A percentile compares a stretch with the other conserved stretches of the same genome.
Conservation (phyloP, 2,113 vertebrate species). For the Paraplagusia blochii region DNA sequence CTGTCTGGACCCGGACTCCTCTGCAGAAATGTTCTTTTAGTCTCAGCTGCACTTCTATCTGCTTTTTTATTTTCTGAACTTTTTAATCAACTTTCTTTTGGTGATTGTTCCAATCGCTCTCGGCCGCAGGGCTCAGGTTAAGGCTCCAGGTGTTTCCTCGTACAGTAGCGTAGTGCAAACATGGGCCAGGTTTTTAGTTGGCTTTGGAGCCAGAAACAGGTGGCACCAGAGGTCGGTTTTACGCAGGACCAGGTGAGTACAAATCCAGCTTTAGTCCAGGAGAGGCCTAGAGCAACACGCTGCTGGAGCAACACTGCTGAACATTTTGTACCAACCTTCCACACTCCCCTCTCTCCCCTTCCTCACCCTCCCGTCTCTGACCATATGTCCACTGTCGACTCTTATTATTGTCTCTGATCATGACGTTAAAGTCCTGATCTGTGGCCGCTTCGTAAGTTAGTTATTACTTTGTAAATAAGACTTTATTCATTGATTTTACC, state of each 20-base stretch:
- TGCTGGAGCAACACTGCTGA: conserved; percentile 19
- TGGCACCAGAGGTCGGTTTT: conserved; percentile 4
- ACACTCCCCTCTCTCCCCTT: not conserved
- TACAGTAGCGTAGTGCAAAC: not conserved
- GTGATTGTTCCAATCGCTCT: too few species aligned
- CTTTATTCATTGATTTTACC: too few species aligned
- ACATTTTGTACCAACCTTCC: conserved; percentile 51
- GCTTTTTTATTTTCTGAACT: too few species aligned
- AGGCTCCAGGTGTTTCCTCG: too few species aligned
- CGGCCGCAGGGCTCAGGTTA: too few species aligned
- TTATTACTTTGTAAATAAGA: too few species aligned
- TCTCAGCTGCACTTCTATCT: too few species aligned
- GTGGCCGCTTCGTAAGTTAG: too few species aligned
- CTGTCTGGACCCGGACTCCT: too few species aligned
- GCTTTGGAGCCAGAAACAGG: conserved; percentile 26
- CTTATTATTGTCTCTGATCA: not conserved
- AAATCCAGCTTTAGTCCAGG: conserved; percentile 3
- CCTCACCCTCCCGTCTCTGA: not conserved
- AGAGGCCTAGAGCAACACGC: conserved; percentile 17
- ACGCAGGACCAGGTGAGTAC: conserved; percentile 46
- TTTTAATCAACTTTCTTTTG: too few species aligned
- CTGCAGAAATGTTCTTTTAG: too few species aligned
- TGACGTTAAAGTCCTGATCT: not conserved
- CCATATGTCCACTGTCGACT: not conserved
- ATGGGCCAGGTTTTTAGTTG: conserved; percentile 56